phyloP scores from a whole-genome alignment of 2,797 vertebrate species.

The Notoglanidium macrostoma region DNA sequence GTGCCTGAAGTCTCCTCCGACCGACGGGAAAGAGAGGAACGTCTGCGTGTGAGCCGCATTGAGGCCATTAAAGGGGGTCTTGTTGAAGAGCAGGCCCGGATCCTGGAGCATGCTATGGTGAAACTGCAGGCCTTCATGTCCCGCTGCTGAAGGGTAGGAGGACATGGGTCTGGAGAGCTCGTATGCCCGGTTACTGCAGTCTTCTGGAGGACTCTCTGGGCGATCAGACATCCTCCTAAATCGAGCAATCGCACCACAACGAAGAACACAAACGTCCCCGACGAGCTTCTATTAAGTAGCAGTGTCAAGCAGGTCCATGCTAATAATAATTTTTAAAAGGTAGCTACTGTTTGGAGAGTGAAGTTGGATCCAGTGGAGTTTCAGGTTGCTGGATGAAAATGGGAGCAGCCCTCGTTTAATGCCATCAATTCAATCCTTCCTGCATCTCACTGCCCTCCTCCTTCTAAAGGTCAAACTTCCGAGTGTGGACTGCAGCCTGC shows the following conservation, averaged over 20 bases:
- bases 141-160: conserved; percentile 60
- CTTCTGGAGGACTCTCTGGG: conserved; percentile 67
- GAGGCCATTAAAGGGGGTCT: conserved; percentile 70
- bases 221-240: conserved; percentile 73
- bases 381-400: conserved; percentile 22
- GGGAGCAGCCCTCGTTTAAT: conserved; percentile 13
- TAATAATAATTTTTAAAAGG: not conserved
- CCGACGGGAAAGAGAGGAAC: conserved; percentile 73
- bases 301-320: conserved; percentile 33
- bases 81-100: conserved; percentile 73
- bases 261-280: not conserved
- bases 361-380: not conserved
- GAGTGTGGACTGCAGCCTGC: conserved; percentile 7
- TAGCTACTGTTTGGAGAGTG: not conserved
- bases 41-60: conserved; percentile 64
- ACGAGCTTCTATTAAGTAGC: conserved; percentile 26
- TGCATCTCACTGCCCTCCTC: conserved; percentile 15
- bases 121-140: conserved; percentile 73
- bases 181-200: conserved; percentile 68
- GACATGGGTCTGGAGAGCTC: conserved; percentile 72
- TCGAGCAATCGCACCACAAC: not conserved
- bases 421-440: conserved; percentile 55
- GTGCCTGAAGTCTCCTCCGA: conserved; percentile 70
- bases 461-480: conserved; percentile 58
- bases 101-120: conserved; percentile 73